Conservation (phyloP, 2,888 invertebrate genomes). For the Escarpia spicata region DNA sequence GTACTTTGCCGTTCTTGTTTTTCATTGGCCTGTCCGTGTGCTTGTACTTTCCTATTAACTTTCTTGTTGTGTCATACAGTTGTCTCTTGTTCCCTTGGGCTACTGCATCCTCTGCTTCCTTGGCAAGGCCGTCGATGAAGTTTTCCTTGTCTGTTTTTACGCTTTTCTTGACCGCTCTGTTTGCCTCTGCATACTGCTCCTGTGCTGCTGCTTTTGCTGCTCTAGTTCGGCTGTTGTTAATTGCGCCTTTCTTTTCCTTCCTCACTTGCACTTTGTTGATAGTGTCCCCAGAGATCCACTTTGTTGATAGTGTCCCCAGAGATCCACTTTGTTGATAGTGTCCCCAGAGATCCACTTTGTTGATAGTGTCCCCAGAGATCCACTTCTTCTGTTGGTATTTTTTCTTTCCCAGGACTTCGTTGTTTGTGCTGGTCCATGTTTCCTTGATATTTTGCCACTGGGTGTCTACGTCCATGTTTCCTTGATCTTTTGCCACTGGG, state of each 20-base stretch:
- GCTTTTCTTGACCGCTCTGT: too few relatives aligned
- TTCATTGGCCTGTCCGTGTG: slow-evolving; percentile 24
- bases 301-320: not conserved
- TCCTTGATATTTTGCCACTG: too few relatives aligned
- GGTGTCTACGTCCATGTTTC: not conserved
- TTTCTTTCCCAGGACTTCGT: not conserved
- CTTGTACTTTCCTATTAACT: slow-evolving; percentile 18
- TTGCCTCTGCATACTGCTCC: not conserved
- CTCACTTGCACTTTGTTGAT: not conserved
- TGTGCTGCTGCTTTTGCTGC: not conserved
- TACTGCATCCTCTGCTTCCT: slow-evolving; percentile 25
- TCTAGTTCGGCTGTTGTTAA: not conserved
- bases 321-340: not conserved
- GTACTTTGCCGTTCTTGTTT: slow-evolving; percentile 20
- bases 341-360: not conserved
- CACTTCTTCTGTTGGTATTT: not conserved
- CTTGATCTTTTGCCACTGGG: too few relatives aligned
- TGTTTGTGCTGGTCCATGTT: not conserved
- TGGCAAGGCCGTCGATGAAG: not conserved
- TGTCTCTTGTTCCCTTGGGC: not conserved
- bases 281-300: not conserved
- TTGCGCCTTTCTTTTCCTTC: not conserved
- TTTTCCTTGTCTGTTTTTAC: not conserved
- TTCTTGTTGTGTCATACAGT: slow-evolving; percentile 24
- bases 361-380: not conserved